These are phyloP conservation scores for Agapostemon virescens DNA, from an alignment of 2,888 invertebrate species.

Conservation along the genomic window DNA sequence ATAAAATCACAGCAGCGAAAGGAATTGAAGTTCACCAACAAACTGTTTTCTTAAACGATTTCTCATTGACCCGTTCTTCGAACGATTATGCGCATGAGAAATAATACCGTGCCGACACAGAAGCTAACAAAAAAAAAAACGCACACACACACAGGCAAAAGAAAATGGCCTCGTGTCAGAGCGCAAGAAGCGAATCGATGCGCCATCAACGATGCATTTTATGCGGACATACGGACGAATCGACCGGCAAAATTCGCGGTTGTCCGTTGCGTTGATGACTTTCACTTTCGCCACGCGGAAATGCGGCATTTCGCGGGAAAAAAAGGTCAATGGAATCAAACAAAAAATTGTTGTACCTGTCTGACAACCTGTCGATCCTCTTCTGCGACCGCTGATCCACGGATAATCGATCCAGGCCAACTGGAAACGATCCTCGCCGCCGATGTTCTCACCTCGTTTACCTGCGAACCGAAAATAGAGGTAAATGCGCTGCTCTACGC, in stretches of 20 bases:
- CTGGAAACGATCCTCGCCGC: slow-evolving; percentile 53
- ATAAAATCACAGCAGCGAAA: neutral
- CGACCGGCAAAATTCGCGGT: slow-evolving; percentile 34
- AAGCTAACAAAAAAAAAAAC: neutral
- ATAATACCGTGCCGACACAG: neutral
- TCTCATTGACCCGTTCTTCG: neutral
- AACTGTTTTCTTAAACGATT: neutral
- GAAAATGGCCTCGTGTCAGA: neutral
- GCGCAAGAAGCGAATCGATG: slow-evolving; percentile 19
- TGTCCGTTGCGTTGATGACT: slow-evolving; percentile 25
- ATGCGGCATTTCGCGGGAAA: slow-evolving; percentile 1
- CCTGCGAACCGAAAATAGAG: slow-evolving; percentile 34
- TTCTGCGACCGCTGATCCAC: neutral
- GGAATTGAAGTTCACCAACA: neutral
- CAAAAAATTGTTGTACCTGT: slow-evolving; percentile 31
- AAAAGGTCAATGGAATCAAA: neutral
- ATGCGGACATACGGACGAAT: slow-evolving; percentile 16
- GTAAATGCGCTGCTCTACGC: too few relatives aligned
- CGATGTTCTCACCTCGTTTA: slow-evolving; percentile 46
- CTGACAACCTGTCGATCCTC: slow-evolving; percentile 10
- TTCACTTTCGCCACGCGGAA: slow-evolving; percentile 41
- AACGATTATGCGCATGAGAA: neutral
- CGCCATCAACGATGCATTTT: slow-evolving; percentile 27
- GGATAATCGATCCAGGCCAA: slow-evolving; percentile 51
- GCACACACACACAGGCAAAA: too few relatives aligned